Base-by-base conservation (phyloP, 2,888 invertebrate genomes). In the Hydrotaea cyrtoneurina region DNA sequence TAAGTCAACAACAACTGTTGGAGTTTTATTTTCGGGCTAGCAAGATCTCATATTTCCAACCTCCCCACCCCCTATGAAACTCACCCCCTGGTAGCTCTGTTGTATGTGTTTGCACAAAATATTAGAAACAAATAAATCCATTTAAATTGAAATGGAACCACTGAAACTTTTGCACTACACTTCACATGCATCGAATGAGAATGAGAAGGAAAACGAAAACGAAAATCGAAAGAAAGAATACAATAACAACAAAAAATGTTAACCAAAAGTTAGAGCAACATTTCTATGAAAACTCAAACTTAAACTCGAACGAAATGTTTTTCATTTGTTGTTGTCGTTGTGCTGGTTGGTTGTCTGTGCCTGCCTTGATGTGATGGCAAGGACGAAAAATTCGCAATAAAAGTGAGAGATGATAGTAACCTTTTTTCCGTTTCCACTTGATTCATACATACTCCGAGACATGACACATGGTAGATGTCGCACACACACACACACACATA, bases 121-220 rank as follows among this genome's bases (percentile, higher is more conserved):
- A 62, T 62, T 36, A 62, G 62, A 31, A 62, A 62, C 62, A 62
- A 62, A 71, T 71, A 71, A 71, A 53, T 71, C 71, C 23, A 71
- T 71, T 71, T 53, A 71, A 71, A 71, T 53, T 69, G 50, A 50
- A 71, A 31, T 31, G 26, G 5, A 62, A 71, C 53, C 17, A 71
- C 53, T 53, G 71, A 71, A 46, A 69, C 36, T 64, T 64, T 64
- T 36, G n/a, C 36, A 59, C 15, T 59, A n/a, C 15, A 59, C 59
- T 31, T 31, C 59, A 31, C 50, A 31, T 31, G 57, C 26, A 21
- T 43, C 15, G 3, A 64, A 64, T n/a, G 36, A 64, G 36, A 64
- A 5, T 39, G 21, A 19, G 7, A 2, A 23, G 10, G 7, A 19
- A 19, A 10, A 19, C 1, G 21, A 21, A 57, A 57, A 57, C 3